phyloP scores from a whole-genome alignment of 1,140 invertebrate genomes.

The Camponotus vicinus region DNA sequence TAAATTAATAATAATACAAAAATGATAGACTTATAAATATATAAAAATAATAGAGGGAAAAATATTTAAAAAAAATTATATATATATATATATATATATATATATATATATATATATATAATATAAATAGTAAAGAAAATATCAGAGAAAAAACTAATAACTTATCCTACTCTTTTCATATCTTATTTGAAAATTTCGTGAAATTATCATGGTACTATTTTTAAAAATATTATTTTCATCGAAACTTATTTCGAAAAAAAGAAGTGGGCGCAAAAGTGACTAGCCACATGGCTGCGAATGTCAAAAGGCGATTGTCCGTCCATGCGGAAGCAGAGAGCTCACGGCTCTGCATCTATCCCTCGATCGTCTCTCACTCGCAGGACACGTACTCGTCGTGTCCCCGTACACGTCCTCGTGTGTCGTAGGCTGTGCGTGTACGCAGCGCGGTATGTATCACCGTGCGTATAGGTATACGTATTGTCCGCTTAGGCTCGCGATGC shows the following conservation, averaged over 20 bases:
- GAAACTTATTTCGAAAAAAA: neutral
- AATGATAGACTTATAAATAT: neutral
- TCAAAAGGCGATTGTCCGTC: constrained; percentile 75
- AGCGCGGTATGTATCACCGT: constrained; percentile 57
- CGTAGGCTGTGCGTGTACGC: constrained; percentile 15
- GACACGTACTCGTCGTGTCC: constrained; percentile 80
- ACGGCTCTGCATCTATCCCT: constrained; percentile 76
- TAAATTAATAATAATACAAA: neutral
- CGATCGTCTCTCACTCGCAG: constrained; percentile 76
- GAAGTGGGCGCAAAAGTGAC: constrained; percentile 10
- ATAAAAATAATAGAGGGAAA: neutral
- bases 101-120: neutral
- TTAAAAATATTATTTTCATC: neutral
- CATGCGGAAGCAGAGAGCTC: constrained; percentile 76
- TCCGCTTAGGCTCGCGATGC: constrained; percentile 53
- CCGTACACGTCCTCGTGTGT: constrained; percentile 76
- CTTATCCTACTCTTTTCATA: too few species aligned
- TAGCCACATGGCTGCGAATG: constrained; percentile 50
- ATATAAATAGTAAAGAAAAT: neutral
- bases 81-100: neutral
- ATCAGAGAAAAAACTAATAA: neutral
- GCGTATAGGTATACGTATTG: constrained; percentile 15
- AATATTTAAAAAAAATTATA: neutral
- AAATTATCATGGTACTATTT: too few species aligned
- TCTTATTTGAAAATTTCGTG: neutral